Evolutionary conservation across 2,797 vertebrate genomes (phyloP), one percentile per base, ranked within the genome.

Genomic region (Sebastes miniatus): DNA sequence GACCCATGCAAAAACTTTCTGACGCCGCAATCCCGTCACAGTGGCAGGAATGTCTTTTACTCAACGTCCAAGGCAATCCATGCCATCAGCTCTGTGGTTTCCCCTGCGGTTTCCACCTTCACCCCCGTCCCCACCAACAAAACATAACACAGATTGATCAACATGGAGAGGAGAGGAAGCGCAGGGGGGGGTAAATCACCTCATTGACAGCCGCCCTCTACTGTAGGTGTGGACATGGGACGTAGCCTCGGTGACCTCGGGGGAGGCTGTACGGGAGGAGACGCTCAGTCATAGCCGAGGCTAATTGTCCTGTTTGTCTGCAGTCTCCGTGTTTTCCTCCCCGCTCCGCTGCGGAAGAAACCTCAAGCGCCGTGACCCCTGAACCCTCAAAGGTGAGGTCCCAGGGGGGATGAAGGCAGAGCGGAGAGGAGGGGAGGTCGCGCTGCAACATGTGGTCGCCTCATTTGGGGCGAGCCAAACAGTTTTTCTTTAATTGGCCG

Each of bases 381-480:
- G 92, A 96, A 95, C 95, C 86, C 80, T 29, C 47, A 74, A 76
- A 87, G 85, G 84, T 88, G 80, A 89, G 65, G 86, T 91, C 92
- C 83, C 85, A 11, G 14, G 58, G 63, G 78, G 81, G 69, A 64
- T 76, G 81, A 84, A 79, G 85, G 80, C 64, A 71, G 62, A 75
- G 75, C 16, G 14, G 74, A 83, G 83, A 87, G 84, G 81, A 79
- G 89, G 88, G 85, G 80, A 81, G 89, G 77, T 73, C 59, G 83
- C 72, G 89, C 93, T 88, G 91, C 93, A 97, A 96, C 97, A 98
- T 97, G 95, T 97, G 97, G 96, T 95, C 79, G 14, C 89, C 95
- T 96, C 95, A 91, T 96, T 95, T 94, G 91, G 92, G 91, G 86
- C 70, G 86, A 95, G 93, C 94, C 95, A 95, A 96, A 96, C 93